These are phyloP conservation scores for Microtus ochrogaster DNA, from an alignment of 2,113 vertebrate genomes.

Conservation along the genomic window DNA sequence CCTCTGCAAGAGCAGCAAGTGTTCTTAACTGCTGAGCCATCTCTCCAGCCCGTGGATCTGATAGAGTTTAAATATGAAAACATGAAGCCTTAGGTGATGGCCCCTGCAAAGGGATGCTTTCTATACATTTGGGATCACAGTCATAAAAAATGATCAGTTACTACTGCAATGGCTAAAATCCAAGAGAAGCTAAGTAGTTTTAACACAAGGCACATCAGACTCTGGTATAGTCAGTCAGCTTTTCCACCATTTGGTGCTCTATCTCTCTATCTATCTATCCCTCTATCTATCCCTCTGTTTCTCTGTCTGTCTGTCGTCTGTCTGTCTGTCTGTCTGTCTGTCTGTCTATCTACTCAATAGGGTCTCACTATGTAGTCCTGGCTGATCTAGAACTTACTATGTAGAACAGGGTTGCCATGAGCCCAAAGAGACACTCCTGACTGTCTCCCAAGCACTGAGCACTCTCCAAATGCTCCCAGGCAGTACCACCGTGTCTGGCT, in stretches of 20 bases:
- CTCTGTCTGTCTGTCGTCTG: background rate
- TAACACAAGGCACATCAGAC: background rate
- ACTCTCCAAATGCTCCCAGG: no score
- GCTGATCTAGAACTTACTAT: background rate
- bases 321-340: background rate
- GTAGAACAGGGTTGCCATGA: background rate
- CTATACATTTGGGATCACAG: background rate
- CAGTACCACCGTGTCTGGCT: background rate
- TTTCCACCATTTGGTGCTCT: background rate
- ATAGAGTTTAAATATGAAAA: constrained; percentile 13
- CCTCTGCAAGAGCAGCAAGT: background rate
- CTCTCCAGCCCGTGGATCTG: background rate
- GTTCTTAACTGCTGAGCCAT: background rate
- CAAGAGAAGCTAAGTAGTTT: background rate
- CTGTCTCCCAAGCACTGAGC: background rate
- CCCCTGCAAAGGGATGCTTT: background rate
- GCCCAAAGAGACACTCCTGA: background rate
- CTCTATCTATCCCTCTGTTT: background rate
- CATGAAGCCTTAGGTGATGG: background rate
- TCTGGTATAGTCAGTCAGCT: background rate
- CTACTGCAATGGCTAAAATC: background rate
- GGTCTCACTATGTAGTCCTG: background rate
- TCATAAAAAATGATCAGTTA: background rate
- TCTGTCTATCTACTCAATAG: background rate
- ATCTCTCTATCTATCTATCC: background rate